Evolutionary conservation across 2,113 vertebrate genomes (phyloP).

Genomic region (Origma solitaria): DNA sequence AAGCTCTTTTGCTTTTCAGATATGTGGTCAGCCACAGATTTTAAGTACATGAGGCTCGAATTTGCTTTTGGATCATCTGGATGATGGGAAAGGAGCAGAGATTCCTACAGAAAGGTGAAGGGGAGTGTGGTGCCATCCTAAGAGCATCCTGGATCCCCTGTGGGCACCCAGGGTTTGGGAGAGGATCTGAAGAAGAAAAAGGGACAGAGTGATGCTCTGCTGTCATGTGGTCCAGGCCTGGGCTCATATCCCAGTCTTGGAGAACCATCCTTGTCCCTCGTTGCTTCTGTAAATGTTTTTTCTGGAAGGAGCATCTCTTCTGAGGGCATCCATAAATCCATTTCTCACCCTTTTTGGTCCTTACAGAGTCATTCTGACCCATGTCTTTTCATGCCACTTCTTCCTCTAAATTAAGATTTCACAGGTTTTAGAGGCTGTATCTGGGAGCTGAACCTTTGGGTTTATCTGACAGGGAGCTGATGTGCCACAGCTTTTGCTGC

Average conservation of each 20-base stretch:
- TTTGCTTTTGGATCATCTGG: not conserved
- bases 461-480: not conserved
- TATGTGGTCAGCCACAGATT: not conserved
- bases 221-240: fast-evolving
- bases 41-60: not conserved
- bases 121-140: not conserved
- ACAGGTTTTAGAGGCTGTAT: not conserved
- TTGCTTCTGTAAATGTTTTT: not conserved
- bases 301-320: not conserved
- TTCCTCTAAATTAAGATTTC: not conserved
- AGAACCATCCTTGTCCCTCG: not conserved
- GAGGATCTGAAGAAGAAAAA: not conserved
- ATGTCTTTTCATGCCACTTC: not conserved
- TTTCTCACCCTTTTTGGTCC: not conserved
- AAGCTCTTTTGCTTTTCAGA: not conserved
- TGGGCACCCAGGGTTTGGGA: not conserved
- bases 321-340: not conserved
- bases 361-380: not conserved
- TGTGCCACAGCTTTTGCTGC: not conserved
- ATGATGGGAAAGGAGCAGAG: not conserved
- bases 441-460: not conserved
- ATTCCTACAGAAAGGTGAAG: not conserved
- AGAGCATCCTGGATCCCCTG: not conserved
- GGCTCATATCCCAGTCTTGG: not conserved
- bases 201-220: not conserved